A percentile compares a stretch with the other conserved stretches of the same genome.
Conservation (phyloP, 35 echinoderm and acorn worm genomes). For the Amphiura filiformis region DNA sequence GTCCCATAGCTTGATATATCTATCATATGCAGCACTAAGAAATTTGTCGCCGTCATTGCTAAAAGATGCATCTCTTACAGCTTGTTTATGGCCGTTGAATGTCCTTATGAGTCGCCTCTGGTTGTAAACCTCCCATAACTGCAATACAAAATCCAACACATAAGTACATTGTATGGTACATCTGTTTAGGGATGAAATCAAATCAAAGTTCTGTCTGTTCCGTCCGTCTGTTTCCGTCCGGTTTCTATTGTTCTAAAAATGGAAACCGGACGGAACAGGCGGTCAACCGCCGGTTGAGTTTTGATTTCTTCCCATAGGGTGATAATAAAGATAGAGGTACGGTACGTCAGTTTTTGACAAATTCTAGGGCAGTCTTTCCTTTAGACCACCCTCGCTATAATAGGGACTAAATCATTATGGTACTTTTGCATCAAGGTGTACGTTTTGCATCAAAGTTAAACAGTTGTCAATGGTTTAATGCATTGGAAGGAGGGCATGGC, state of each 20-base stretch:
- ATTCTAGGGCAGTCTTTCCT: too few species aligned
- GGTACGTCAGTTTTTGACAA: too few species aligned
- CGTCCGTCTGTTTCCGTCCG: not conserved
- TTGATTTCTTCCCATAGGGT: too few species aligned
- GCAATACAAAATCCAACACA: not conserved
- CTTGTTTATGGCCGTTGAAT: slow-evolving; percentile 93
- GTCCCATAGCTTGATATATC: slow-evolving; percentile 98
- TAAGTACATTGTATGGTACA: not conserved
- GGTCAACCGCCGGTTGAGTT: too few species aligned
- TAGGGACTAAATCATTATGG: too few species aligned
- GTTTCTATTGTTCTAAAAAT: too few species aligned
- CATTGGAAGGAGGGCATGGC: too few species aligned
- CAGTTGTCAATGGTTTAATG: too few species aligned
- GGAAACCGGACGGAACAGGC: not conserved
- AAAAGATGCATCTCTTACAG: slow-evolving; percentile 81
- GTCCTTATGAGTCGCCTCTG: slow-evolving; percentile 72
- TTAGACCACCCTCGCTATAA: too few species aligned
- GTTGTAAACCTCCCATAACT: slow-evolving; percentile 97
- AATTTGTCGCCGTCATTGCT: slow-evolving; percentile 92
- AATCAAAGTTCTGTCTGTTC: not conserved
- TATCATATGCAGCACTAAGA: slow-evolving; percentile 91
- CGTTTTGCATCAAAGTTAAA: too few species aligned
- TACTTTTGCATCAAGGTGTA: too few species aligned
- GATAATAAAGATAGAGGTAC: too few species aligned
- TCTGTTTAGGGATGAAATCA: not conserved